Conservation (phyloP, 2,888 invertebrate species). For the Drosophila cracens region DNA sequence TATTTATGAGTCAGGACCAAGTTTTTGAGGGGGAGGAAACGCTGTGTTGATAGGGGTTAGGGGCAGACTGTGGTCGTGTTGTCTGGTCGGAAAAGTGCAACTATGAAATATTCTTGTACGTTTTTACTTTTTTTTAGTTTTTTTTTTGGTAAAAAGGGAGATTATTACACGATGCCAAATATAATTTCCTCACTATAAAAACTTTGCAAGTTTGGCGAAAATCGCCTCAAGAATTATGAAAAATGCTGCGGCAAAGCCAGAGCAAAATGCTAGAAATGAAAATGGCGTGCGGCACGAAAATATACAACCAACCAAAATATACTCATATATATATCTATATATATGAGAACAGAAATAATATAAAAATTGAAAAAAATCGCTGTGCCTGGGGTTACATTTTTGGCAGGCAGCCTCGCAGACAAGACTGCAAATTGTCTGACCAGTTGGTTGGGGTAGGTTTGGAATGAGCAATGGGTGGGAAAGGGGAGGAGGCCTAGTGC, state of each 20-base stretch:
- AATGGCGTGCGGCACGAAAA: conserved; percentile 78
- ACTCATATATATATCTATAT: neutral
- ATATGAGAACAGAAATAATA: conserved; percentile 31
- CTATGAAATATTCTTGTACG: conserved; percentile 69
- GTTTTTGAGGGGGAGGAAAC: neutral
- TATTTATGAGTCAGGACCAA: conserved; percentile 54
- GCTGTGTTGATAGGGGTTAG: neutral
- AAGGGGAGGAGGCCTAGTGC: neutral
- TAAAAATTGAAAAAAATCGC: conserved; percentile 24
- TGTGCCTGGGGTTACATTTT: conserved; percentile 77
- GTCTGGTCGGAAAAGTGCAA: conserved; percentile 65
- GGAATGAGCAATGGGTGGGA: neutral
- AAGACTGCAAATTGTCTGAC: conserved; percentile 76
- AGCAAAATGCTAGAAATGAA: conserved; percentile 60
- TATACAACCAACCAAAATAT: conserved; percentile 42
- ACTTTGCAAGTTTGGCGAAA: conserved; percentile 53
- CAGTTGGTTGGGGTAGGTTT: conserved; percentile 33
- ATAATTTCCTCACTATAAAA: conserved; percentile 66
- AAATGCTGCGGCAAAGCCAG: conserved; percentile 68
- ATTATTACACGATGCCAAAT: conserved; percentile 75
- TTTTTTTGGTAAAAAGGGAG: conserved; percentile 56
- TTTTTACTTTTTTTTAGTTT: conserved; percentile 27
- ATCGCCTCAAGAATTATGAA: conserved; percentile 77
- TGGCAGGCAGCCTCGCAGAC: conserved; percentile 70
- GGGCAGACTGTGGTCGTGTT: neutral